Evolutionary conservation across 2,797 vertebrate genomes (phyloP).

Genomic region (Myiothlypis coronata): DNA sequence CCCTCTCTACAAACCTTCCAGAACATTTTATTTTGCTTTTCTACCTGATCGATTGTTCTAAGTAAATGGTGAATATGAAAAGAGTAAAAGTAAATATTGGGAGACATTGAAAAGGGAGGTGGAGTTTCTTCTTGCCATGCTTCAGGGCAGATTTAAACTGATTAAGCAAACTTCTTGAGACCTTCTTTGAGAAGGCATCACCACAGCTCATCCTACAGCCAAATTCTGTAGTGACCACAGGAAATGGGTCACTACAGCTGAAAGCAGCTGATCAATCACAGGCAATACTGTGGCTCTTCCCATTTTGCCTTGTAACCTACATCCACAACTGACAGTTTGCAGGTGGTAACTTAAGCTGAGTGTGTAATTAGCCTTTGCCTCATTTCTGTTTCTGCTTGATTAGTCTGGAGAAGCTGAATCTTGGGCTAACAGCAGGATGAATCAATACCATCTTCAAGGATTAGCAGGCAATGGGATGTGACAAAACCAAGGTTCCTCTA

Average conservation of each 20-base stretch:
- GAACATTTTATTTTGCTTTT: neutral
- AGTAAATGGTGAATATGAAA: neutral
- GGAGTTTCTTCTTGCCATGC: neutral
- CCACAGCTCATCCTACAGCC: neutral
- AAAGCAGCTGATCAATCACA: neutral
- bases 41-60: neutral
- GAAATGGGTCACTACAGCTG: neutral
- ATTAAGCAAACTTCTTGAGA: neutral
- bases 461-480: neutral
- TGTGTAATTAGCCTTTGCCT: neutral
- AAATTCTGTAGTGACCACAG: neutral
- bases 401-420: neutral
- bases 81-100: neutral
- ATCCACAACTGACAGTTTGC: neutral
- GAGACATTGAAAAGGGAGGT: neutral
- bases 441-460: neutral
- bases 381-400: neutral
- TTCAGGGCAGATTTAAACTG: neutral
- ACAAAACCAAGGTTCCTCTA: neutral
- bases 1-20: neutral
- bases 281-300: neutral
- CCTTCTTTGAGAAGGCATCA: neutral
- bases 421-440: neutral
- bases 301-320: neutral
- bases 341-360: neutral